Evolutionary conservation across 1,140 invertebrate genomes (phyloP).

Genomic region (Zeugodacus cucurbitae): DNA sequence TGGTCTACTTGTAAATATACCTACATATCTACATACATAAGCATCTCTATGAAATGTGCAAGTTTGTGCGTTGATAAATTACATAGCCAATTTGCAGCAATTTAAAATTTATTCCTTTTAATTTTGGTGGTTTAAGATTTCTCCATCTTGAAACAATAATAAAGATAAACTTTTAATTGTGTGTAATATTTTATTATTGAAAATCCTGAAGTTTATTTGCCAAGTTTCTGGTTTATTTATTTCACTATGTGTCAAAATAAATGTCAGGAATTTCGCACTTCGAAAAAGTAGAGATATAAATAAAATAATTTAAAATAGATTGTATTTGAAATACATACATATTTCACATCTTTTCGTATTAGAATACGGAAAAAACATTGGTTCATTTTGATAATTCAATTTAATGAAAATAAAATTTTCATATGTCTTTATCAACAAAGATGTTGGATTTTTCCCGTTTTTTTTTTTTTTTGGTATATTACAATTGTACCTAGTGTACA

Average conservation of each 20-base stretch:
- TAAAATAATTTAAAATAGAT: not conserved
- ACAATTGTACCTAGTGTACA: too few species aligned
- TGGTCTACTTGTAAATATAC: too few species aligned
- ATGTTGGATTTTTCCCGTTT: too few species aligned
- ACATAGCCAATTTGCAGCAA: not conserved
- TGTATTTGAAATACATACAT: not conserved
- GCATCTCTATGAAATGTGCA: not conserved
- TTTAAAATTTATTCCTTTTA: constrained; percentile 8
- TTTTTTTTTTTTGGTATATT: too few species aligned
- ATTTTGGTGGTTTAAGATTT: not conserved
- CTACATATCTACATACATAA: not conserved
- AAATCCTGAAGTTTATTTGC: not conserved
- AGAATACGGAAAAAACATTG: too few species aligned
- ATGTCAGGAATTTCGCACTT: not conserved
- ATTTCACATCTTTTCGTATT: too few species aligned
- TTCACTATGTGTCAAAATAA: not conserved
- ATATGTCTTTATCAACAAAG: too few species aligned
- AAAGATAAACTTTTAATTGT: not conserved
- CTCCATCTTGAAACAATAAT: not conserved
- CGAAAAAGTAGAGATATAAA: not conserved
- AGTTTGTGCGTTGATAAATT: not conserved
- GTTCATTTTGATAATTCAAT: too few species aligned
- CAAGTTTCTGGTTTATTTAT: not conserved
- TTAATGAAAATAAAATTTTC: too few species aligned
- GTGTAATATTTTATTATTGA: not conserved